Conservation (phyloP, 2,797 vertebrate species). For the Avahi laniger region DNA sequence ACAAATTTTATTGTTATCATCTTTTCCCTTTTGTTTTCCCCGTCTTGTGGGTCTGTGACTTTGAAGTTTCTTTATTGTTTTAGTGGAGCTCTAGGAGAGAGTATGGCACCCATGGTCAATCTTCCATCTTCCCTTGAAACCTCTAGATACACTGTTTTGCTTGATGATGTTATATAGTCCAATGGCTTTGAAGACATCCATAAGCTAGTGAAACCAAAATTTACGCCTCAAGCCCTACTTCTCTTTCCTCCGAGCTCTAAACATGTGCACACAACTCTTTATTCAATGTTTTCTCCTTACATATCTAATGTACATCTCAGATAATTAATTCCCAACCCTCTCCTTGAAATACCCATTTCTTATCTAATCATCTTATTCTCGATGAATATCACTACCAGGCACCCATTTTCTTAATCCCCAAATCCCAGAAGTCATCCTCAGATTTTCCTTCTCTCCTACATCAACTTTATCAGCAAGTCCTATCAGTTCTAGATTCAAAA, state of each 20-base stretch:
- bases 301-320: neutral
- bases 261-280: neutral
- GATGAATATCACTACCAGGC: neutral
- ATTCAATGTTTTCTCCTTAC: neutral
- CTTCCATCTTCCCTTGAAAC: neutral
- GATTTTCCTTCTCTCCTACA: neutral
- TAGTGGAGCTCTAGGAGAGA: neutral
- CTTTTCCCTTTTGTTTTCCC: neutral
- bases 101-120: neutral
- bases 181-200: neutral
- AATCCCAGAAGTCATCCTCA: neutral
- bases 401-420: neutral
- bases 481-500: neutral
- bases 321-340: neutral
- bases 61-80: neutral
- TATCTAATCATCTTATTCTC: neutral
- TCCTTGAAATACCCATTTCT: conserved; percentile 13
- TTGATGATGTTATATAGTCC: neutral
- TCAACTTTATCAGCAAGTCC: neutral
- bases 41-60: neutral
- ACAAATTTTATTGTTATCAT: neutral
- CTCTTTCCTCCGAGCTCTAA: neutral
- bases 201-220: neutral
- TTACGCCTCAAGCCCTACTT: neutral
- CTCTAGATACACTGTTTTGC: neutral